Evolutionary conservation across 2,797 vertebrate species (phyloP).

Genomic region (Carcharodon carcharias): DNA sequence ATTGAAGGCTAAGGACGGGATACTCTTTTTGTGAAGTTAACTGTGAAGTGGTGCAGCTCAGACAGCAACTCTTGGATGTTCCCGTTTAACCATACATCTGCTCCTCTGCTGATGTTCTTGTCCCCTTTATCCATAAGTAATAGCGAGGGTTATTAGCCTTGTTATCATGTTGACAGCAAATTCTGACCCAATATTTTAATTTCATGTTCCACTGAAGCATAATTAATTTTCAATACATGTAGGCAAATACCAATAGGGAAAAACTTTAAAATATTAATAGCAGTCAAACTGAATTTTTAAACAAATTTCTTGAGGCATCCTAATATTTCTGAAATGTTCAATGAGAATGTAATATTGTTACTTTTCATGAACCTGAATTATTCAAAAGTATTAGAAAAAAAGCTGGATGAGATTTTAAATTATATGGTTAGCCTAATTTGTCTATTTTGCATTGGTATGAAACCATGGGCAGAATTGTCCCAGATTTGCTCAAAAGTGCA

Average conservation of each 20-base stretch:
- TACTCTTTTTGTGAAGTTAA: neutral
- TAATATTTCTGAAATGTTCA: slow-evolving; percentile 1
- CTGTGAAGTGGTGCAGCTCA: neutral
- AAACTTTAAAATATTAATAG: neutral
- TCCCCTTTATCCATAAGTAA: neutral
- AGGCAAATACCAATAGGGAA: neutral
- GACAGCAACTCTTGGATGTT: neutral
- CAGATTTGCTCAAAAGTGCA: too few relatives aligned
- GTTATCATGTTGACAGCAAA: neutral
- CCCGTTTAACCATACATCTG: neutral
- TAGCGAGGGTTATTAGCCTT: neutral
- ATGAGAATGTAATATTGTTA: neutral
- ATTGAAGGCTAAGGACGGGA: neutral
- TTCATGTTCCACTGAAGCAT: neutral
- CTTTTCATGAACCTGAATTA: neutral
- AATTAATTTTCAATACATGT: slow-evolving; percentile 10
- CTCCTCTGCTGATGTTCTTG: neutral
- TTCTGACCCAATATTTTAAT: neutral
- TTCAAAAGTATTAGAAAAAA: neutral
- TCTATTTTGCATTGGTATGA: neutral
- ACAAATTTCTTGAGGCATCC: slow-evolving; percentile 2
- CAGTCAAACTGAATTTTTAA: slow-evolving; percentile 17
- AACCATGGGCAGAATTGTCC: neutral
- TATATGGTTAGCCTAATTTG: neutral
- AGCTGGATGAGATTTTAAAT: neutral